Percentiles rank a stretch among this genome's conserved stretches.
These are phyloP conservation scores for Ceriagrion tenellum DNA, from an alignment of 2,888 invertebrate genomes.

Conservation along the genomic window DNA sequence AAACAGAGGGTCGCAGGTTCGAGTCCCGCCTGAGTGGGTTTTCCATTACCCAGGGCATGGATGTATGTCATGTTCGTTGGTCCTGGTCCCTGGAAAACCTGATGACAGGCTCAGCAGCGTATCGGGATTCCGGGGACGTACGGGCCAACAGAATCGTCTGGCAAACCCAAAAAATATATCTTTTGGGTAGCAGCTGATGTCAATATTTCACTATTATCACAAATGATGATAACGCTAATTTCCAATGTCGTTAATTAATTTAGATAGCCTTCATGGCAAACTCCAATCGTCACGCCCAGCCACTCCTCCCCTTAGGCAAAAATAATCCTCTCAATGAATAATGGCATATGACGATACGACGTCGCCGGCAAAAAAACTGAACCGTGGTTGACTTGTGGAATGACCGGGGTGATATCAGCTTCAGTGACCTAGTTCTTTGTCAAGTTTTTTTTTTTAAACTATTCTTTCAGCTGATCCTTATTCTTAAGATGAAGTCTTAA, in stretches of 20 bases:
- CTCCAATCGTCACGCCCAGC: neutral
- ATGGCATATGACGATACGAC: conserved; percentile 19
- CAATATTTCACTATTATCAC: neutral
- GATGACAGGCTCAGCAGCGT: no score
- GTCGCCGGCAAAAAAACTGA: neutral
- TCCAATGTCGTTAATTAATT: neutral
- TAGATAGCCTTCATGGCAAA: no score
- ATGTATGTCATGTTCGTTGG: no score
- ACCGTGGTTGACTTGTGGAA: neutral
- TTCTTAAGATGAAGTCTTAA: neutral
- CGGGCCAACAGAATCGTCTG: no score
- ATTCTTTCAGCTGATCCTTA: neutral
- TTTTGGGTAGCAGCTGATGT: no score
- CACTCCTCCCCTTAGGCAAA: neutral
- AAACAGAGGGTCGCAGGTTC: no score
- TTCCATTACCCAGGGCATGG: no score
- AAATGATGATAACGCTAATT: no score
- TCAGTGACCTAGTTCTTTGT: neutral
- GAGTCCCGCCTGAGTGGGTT: no score
- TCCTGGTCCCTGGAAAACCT: no score
- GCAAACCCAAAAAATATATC: no score
- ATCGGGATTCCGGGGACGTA: no score
- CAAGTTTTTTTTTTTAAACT: neutral
- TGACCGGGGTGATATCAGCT: neutral
- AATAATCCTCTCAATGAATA: neutral